Evolutionary conservation across 2,797 vertebrate genomes (phyloP), one percentile per base, ranked within the genome.

Genomic region (Discoglossus pictus): DNA sequence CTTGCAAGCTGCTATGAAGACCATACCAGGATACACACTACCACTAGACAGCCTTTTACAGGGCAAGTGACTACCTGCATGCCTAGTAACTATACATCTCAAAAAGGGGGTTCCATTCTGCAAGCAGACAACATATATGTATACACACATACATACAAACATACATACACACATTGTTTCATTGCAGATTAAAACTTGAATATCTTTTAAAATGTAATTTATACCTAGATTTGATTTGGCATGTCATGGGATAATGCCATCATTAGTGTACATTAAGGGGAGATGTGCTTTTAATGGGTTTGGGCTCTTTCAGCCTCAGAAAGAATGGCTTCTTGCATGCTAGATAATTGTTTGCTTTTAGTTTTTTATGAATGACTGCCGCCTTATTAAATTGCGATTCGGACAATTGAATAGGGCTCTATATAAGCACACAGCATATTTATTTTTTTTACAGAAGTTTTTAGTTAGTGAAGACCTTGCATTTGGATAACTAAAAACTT

Each of bases 321-420:
- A 80, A 68, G 7, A 76, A 80, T 77, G 80, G 72, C 77, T 77
- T 71, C 39, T 67, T 86, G 84, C 87, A 87, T 89, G 83, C 78
- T 79, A 76, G 73, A 51, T 73, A 62, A 67, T 74, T 48, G 73
- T 73, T 70, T 81, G 67, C 51, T 68, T 80, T 75, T 23, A 55
- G 34, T 39, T 72, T 35, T 73, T 78, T 82, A 78, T 55, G 64
- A 73, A 82, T 50, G 75, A 77, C 84, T 27, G 52, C n/a, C n/a
- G n/a, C n/a, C n/a, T n/a, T n/a, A n/a, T n/a, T n/a, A n/a, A n/a
- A n/a, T n/a, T n/a, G n/a, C n/a, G n/a, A n/a, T n/a, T n/a, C n/a
- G n/a, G n/a, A n/a, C n/a, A n/a, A n/a, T n/a, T n/a, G n/a, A n/a
- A n/a, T n/a, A n/a, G n/a, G n/a, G n/a, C n/a, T n/a, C n/a, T n/a